Conservation (phyloP, 2,113 vertebrate species). For the Pseudopipra pipra region DNA sequence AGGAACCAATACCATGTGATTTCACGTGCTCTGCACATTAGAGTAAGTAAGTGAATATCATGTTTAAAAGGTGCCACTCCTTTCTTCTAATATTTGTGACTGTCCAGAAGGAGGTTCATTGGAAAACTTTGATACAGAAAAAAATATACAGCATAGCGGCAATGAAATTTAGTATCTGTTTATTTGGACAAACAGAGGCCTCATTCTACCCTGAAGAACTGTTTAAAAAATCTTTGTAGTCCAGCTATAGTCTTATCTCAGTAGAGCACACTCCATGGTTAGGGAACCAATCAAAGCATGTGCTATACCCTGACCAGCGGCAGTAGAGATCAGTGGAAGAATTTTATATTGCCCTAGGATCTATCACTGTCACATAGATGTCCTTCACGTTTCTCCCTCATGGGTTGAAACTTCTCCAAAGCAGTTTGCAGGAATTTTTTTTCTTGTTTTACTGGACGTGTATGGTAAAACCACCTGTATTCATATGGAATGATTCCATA, state of each 20-base stretch:
- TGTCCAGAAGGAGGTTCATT: neutral
- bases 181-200: neutral
- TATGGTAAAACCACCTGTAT: neutral
- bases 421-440: neutral
- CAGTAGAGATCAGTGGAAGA: neutral
- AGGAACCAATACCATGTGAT: neutral
- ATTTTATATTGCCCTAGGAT: neutral
- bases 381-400: neutral
- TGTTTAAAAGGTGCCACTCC: neutral
- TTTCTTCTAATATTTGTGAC: neutral
- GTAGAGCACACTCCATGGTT: neutral
- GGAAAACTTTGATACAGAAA: neutral
- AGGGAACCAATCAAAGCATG: accelerated
- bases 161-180: neutral
- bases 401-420: neutral
- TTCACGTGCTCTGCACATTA: neutral
- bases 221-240: neutral
- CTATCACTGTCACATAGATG: neutral
- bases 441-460: neutral
- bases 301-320: neutral
- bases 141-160: neutral
- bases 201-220: neutral
- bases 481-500: neutral
- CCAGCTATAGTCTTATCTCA: neutral
- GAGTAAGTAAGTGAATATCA: neutral